A percentile compares a stretch with the other conserved stretches of the same genome.
These are phyloP conservation scores for Drosophila fuyamai DNA, from an alignment of 1,140 invertebrate genomes.

Conservation along the genomic window DNA sequence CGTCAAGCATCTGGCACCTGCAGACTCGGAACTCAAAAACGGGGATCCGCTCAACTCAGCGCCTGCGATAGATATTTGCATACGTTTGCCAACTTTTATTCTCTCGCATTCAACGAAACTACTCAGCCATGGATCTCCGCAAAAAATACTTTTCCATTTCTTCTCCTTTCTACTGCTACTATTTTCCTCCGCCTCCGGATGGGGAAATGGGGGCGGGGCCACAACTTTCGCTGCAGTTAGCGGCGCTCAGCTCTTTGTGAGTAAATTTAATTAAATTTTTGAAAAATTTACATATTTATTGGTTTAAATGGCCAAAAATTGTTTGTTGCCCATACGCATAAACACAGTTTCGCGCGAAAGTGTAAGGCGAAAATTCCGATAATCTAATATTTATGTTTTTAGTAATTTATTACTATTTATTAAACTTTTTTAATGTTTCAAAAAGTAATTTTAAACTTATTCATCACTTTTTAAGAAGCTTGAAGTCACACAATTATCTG, in stretches of 20 bases:
- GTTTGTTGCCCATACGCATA: constrained; percentile 13
- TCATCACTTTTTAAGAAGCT: neutral
- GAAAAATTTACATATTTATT: constrained; percentile 83
- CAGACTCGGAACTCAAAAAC: constrained; percentile 41
- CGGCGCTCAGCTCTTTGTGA: constrained; percentile 55
- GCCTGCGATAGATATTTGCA: constrained; percentile 72
- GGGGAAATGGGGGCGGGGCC: neutral
- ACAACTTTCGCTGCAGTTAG: constrained; percentile 63
- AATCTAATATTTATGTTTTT: neutral
- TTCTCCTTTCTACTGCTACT: constrained; percentile 14
- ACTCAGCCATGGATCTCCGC: constrained; percentile 48
- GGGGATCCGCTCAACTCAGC: constrained; percentile 40
- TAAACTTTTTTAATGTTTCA: neutral
- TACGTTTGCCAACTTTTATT: constrained; percentile 75
- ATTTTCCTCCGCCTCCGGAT: neutral
- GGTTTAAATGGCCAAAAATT: constrained; percentile 77
- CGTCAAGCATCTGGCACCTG: constrained; percentile 71
- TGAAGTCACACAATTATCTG: neutral
- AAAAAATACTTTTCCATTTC: constrained; percentile 40
- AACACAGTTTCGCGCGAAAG: neutral
- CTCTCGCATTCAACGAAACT: constrained; percentile 33
- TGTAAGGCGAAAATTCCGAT: neutral
- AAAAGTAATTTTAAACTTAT: too few species aligned
- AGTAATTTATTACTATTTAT: neutral
- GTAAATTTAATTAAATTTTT: constrained; percentile 83